phyloP scores from a whole-genome alignment of 2,113 vertebrate species.

The Xenopus laevis region DNA sequence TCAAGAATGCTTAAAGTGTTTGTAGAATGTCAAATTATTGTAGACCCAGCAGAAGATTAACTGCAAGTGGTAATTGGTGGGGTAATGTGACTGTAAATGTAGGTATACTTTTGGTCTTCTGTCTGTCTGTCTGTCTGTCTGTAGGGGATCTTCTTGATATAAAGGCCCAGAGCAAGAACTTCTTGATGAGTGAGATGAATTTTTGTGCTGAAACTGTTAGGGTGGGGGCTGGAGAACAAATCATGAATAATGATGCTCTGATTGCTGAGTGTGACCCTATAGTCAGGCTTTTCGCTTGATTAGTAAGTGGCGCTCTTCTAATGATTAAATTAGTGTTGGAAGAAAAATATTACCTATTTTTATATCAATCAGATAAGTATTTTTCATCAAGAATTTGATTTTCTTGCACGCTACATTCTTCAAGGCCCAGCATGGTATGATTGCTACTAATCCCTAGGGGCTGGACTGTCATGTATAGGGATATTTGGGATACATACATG shows the following conservation, averaged over 20 bases:
- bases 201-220: not conserved
- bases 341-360: not conserved
- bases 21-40: too few species aligned
- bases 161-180: too few species aligned
- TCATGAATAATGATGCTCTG: conserved; percentile 56
- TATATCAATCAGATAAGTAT: conserved; percentile 5
- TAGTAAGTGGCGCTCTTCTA: not conserved
- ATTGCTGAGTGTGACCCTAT: conserved; percentile 50
- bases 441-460: not conserved
- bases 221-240: conserved; percentile 59
- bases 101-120: too few species aligned
- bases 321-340: conserved; percentile 4
- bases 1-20: too few species aligned
- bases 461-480: too few species aligned
- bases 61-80: too few species aligned
- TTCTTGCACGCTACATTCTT: not conserved
- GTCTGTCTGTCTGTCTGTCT: too few species aligned
- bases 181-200: too few species aligned
- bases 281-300: conserved; percentile 47
- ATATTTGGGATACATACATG: too few species aligned
- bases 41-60: too few species aligned
- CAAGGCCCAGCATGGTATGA: not conserved
- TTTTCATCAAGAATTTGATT: conserved; percentile 6
- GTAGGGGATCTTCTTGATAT: too few species aligned
- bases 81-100: too few species aligned